Percentiles rank a stretch among this genome's conserved stretches.
phyloP scores from a whole-genome alignment of 2,797 vertebrate genomes.

The Urocyon cinereoargenteus region DNA sequence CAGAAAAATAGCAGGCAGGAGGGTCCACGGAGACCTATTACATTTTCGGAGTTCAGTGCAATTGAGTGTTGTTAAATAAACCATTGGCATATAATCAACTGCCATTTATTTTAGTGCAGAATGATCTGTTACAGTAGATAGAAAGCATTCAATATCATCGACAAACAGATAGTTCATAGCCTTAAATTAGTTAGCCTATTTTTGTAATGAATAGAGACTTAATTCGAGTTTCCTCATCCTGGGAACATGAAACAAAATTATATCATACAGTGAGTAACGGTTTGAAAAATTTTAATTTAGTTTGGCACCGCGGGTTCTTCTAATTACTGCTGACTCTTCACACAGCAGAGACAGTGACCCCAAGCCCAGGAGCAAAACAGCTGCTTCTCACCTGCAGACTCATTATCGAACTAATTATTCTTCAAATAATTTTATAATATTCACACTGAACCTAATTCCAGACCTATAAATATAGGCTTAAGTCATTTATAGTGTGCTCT shows the following conservation, averaged over 20 bases:
- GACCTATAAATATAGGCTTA: slow-evolving; percentile 70
- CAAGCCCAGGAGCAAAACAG: slow-evolving; percentile 79
- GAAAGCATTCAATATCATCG: slow-evolving; percentile 88
- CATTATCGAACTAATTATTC: slow-evolving; percentile 82
- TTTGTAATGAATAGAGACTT: slow-evolving; percentile 88
- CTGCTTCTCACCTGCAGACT: slow-evolving; percentile 82
- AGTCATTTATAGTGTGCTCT: not conserved
- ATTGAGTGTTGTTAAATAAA: slow-evolving; percentile 87
- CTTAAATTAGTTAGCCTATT: slow-evolving; percentile 87
- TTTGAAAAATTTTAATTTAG: slow-evolving; percentile 86
- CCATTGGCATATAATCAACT: slow-evolving; percentile 86
- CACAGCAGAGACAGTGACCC: slow-evolving; percentile 82
- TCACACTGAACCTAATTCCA: slow-evolving; percentile 55
- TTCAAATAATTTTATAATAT: slow-evolving; percentile 81
- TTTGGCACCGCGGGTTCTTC: slow-evolving; percentile 81
- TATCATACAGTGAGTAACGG: slow-evolving; percentile 83
- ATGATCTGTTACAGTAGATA: slow-evolving; percentile 88
- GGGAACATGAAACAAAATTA: slow-evolving; percentile 85
- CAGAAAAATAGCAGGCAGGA: slow-evolving; percentile 84
- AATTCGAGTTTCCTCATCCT: slow-evolving; percentile 86
- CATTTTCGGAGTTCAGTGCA: slow-evolving; percentile 85
- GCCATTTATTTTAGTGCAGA: slow-evolving; percentile 88
- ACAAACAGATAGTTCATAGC: slow-evolving; percentile 88
- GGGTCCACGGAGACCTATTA: slow-evolving; percentile 83
- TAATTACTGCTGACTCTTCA: slow-evolving; percentile 87